Conservation (phyloP, 53 echinoderm and acorn worm genomes). For the Holothuria scabra region DNA sequence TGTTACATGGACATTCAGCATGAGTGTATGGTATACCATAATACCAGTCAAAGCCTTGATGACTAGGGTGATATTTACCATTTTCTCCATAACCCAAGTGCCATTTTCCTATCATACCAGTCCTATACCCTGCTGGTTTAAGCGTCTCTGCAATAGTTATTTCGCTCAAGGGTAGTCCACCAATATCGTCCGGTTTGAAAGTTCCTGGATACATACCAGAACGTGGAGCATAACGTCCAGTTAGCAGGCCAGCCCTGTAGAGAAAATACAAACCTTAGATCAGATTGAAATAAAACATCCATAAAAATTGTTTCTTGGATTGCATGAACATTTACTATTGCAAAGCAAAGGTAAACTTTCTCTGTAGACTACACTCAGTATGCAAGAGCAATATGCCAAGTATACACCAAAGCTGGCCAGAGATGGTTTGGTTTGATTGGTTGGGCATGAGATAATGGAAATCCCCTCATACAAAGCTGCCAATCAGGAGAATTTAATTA, state of each 20-base stretch:
- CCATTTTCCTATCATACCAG: constrained; percentile 84
- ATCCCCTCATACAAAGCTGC: too few relatives aligned
- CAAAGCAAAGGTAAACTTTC: too few relatives aligned
- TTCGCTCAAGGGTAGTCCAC: constrained; percentile 74
- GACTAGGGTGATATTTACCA: constrained; percentile 63
- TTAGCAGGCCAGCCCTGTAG: constrained; percentile 74
- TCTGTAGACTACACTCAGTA: too few relatives aligned
- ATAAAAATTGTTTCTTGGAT: too few relatives aligned
- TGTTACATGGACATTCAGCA: constrained; percentile 74
- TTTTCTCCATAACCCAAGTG: constrained; percentile 77
- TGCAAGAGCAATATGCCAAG: too few relatives aligned
- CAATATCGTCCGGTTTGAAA: constrained; percentile 64
- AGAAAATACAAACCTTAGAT: not conserved
- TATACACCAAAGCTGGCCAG: too few relatives aligned
- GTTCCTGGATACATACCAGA: constrained; percentile 76
- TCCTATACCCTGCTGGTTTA: constrained; percentile 63
- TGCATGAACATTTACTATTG: too few relatives aligned
- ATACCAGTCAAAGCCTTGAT: constrained; percentile 82
- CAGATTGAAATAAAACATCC: too few relatives aligned
- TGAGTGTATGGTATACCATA: constrained; percentile 85
- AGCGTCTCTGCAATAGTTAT: constrained; percentile 81
- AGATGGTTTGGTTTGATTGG: too few relatives aligned
- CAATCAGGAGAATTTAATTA: too few relatives aligned
- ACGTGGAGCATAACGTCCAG: constrained; percentile 72
- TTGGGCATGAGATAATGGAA: too few relatives aligned